Base-by-base conservation (phyloP, 2,797 vertebrate species). In the Lateolabrax maculatus region DNA sequence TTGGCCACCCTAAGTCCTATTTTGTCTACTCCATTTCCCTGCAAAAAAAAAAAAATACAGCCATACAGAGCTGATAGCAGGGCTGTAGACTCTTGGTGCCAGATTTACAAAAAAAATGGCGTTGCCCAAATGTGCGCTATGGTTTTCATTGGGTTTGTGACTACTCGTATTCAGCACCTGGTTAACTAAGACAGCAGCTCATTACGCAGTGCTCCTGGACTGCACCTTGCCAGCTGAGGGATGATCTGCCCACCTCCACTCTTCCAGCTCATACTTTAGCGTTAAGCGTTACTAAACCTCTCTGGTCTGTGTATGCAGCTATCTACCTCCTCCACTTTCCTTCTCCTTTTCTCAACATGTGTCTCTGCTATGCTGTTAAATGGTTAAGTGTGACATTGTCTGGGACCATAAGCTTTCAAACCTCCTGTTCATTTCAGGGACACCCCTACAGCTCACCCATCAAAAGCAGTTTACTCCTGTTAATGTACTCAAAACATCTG, bases 231-330 rank as follows among this genome's bases (percentile, higher is more conserved):
- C 43, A 65, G 51, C 65, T 66, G 67, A 51, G 66, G 76, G 53
- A 73, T 43, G 63, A 84, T 18, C 37, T 81, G 61, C 64, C 61
- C 53, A 55, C 67, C 60, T 82, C 72, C 61, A 77, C 66, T 84
- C 43, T 66, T 57, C 43, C 39, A 79, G 69, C 65, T 71, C 27
- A 46, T 58, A 43, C 36, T 70, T 37, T 43, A 85, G 39, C 41
- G 12, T 19, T 29, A 68, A 76, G 56, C 77, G 62, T 81, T 81
- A 62, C 52, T 55, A 79, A 81, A 64, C 41, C 56, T 74, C 37
- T 53, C 36, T 70, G 52, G 19, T 73, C 44, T 58, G 25, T 73
- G 68, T 80, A 18, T 78, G 21, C n/a, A 41, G 67, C 36, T 62
- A 31, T 55, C 69, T 69, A 23, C 61, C 69, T 57, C 74, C 37